Conservation (phyloP, 2,113 vertebrate species). For the Cyanoramphus novaezelandiae region DNA sequence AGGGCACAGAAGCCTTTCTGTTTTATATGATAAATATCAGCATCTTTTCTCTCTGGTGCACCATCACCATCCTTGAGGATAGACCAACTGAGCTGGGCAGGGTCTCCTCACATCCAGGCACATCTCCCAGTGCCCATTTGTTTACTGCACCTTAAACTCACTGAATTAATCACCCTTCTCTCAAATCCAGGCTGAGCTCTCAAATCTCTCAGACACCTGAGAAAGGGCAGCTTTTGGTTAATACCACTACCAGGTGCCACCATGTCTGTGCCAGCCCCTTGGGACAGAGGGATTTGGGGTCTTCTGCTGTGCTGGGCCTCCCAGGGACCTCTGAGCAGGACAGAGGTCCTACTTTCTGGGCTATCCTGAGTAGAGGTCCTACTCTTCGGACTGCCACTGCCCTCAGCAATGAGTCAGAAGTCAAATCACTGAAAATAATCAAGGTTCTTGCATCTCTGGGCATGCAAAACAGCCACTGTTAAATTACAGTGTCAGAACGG, state of each 20-base stretch:
- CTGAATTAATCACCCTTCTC: not conserved
- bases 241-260: not conserved
- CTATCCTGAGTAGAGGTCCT: not conserved
- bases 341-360: not conserved
- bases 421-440: not conserved
- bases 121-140: not conserved
- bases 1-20: not conserved
- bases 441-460: not conserved
- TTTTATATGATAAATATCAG: not conserved
- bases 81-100: not conserved
- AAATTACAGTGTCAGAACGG: not conserved
- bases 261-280: not conserved
- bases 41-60: not conserved
- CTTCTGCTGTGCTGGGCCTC: not conserved
- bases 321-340: not conserved
- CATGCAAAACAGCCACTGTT: fast-evolving
- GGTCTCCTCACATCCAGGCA: not conserved
- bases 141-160: not conserved
- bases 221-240: not conserved
- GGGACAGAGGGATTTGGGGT: not conserved
- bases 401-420: not conserved
- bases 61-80: not conserved
- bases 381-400: not conserved
- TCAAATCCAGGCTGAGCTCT: not conserved
- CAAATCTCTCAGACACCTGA: not conserved